A percentile compares a stretch with the other conserved stretches of the same genome.
phyloP scores from a whole-genome alignment of 2,113 vertebrate genomes.

The Corythoichthys haematopterus region DNA sequence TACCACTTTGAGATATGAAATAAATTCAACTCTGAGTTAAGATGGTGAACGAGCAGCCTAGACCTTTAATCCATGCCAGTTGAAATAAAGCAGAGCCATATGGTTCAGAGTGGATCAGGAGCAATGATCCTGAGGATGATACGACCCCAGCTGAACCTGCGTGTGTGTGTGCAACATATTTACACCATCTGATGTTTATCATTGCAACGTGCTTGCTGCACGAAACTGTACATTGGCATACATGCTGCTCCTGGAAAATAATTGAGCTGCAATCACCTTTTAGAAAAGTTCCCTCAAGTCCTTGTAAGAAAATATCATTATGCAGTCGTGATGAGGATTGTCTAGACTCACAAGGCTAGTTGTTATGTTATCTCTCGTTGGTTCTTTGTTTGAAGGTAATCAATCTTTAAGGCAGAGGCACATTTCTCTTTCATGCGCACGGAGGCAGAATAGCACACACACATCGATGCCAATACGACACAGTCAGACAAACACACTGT shows the following conservation, averaged over 20 bases:
- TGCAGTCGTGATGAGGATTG: neutral
- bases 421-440: constrained; percentile 1
- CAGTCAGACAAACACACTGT: constrained; percentile 31
- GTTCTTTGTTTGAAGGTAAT: constrained; percentile 3
- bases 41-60: neutral
- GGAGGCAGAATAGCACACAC: constrained; percentile 1
- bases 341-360: neutral
- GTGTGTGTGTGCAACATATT: constrained; percentile 18
- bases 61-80: constrained; percentile 43
- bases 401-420: constrained; percentile 4
- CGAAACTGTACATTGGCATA: constrained; percentile 34
- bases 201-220: constrained; percentile 21
- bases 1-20: neutral
- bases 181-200: constrained; percentile 61
- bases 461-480: neutral
- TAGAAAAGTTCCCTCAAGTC: neutral
- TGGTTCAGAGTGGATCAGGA: constrained; percentile 58
- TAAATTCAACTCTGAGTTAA: neutral
- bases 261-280: constrained; percentile 4
- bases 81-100: constrained; percentile 52
- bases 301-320: neutral
- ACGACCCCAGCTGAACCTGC: constrained; percentile 47
- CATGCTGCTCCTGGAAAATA: constrained; percentile 21
- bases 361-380: constrained; percentile 6
- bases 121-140: constrained; percentile 56